phyloP scores from a whole-genome alignment of 2,113 vertebrate genomes.

The Hippocampus comes region DNA sequence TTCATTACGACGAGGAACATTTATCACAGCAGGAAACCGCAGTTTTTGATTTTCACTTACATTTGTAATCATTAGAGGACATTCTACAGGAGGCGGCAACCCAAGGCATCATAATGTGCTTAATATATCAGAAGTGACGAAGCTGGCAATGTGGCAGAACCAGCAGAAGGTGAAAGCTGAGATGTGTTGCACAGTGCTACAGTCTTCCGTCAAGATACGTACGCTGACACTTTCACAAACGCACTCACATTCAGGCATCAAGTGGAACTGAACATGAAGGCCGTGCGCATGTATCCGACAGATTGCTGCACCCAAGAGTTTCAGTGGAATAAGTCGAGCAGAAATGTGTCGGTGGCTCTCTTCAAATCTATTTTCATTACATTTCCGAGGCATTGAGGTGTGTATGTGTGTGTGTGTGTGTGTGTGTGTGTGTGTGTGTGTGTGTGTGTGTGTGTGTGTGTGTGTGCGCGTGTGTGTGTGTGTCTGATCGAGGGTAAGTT shows the following conservation, averaged over 20 bases:
- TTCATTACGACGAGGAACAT: not conserved
- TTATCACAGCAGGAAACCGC: not conserved
- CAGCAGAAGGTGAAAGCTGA: not conserved
- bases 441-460: slow-evolving; percentile 12
- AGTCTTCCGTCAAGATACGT: slow-evolving; percentile 20
- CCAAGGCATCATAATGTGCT: not conserved
- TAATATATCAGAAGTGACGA: not conserved
- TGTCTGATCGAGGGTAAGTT: slow-evolving; percentile 5
- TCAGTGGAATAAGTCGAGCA: not conserved
- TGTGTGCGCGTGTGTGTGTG: not conserved
- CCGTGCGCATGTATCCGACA: slow-evolving; percentile 14
- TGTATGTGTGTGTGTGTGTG: slow-evolving; percentile 14
- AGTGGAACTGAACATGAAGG: not conserved
- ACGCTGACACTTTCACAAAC: slow-evolving; percentile 21
- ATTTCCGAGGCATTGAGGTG: not conserved
- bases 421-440: slow-evolving; percentile 17
- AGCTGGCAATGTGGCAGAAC: not conserved
- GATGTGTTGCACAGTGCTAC: slow-evolving; percentile 10
- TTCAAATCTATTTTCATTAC: not conserved
- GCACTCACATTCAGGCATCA: not conserved
- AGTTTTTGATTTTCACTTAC: not conserved
- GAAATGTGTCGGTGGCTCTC: not conserved
- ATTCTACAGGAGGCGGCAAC: not conserved
- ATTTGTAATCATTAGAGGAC: not conserved
- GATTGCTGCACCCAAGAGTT: not conserved